phyloP scores from a whole-genome alignment of 2,888 invertebrate species.

The Pseudolycoriella hygida region DNA sequence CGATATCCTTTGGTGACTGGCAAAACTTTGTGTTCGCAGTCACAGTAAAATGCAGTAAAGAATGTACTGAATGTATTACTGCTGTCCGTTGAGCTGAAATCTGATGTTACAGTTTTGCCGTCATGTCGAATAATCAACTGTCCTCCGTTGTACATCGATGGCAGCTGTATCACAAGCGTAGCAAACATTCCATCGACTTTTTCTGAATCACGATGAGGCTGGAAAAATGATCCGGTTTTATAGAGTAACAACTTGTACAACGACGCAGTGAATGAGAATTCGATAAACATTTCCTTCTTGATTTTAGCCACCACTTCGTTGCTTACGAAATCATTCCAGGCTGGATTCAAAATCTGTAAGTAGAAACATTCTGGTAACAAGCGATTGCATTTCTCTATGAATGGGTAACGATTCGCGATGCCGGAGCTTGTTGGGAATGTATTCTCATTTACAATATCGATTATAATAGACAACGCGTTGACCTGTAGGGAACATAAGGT shows the following conservation, averaged over 20 bases:
- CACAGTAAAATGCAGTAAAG: not conserved
- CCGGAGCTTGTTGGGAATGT: too few species aligned
- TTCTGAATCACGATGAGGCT: not conserved
- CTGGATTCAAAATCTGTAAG: too few species aligned
- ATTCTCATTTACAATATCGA: too few species aligned
- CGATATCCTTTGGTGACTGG: not conserved
- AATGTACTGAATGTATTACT: not conserved
- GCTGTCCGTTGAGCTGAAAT: not conserved
- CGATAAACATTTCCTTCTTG: too few species aligned
- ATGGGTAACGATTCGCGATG: too few species aligned
- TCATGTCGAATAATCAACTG: too few species aligned
- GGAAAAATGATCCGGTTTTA: not conserved
- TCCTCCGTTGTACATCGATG: not conserved
- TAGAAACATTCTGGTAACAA: too few species aligned
- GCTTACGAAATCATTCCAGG: too few species aligned
- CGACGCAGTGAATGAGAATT: not conserved
- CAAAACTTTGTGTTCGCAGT: not conserved
- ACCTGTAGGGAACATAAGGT: too few species aligned
- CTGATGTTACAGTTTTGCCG: not conserved
- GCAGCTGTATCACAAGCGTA: not conserved
- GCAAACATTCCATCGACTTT: slow-evolving; percentile 2
- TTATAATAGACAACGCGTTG: too few species aligned
- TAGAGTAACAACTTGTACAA: not conserved
- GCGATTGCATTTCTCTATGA: too few species aligned
- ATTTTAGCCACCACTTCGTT: too few species aligned